phyloP scores from a whole-genome alignment of 2,113 vertebrate genomes.

The Connochaetes taurinus region DNA sequence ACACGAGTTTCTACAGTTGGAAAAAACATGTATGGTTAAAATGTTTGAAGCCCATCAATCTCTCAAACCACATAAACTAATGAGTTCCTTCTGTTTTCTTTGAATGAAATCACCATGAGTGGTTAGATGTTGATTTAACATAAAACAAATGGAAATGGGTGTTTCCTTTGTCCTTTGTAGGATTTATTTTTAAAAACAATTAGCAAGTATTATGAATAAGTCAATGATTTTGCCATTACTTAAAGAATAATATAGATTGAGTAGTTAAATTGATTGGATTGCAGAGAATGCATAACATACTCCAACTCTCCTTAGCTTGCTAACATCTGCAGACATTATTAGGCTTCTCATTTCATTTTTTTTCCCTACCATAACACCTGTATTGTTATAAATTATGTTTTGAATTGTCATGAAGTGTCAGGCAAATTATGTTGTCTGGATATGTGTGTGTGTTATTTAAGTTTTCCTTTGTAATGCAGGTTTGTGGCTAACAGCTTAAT shows the following conservation, averaged over 20 bases:
- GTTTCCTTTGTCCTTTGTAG: constrained; percentile 82
- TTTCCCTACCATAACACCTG: constrained; percentile 60
- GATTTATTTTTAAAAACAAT: constrained; percentile 84
- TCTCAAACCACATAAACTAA: constrained; percentile 86
- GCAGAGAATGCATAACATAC: constrained; percentile 73
- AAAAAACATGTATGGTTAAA: constrained; percentile 82
- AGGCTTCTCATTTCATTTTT: constrained; percentile 69
- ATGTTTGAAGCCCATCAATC: constrained; percentile 89
- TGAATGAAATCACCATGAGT: constrained; percentile 87
- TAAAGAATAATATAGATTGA: constrained; percentile 77
- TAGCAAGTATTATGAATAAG: constrained; percentile 79
- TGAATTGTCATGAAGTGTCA: constrained; percentile 57
- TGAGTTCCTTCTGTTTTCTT: constrained; percentile 88
- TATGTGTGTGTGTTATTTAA: constrained; percentile 31
- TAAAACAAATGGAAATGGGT: constrained; percentile 89
- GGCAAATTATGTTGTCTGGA: constrained; percentile 45
- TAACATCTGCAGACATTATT: constrained; percentile 75
- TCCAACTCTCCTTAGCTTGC: constrained; percentile 62
- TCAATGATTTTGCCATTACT: constrained; percentile 78
- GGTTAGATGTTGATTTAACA: constrained; percentile 89
- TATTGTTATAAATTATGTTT: constrained; percentile 58
- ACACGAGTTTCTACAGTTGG: constrained; percentile 81
- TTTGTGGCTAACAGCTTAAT: constrained; percentile 55
- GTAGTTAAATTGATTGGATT: constrained; percentile 74
- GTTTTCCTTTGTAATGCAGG: constrained; percentile 24